Conservation (phyloP, 2,113 vertebrate species). For the Cromileptes altivelis region DNA sequence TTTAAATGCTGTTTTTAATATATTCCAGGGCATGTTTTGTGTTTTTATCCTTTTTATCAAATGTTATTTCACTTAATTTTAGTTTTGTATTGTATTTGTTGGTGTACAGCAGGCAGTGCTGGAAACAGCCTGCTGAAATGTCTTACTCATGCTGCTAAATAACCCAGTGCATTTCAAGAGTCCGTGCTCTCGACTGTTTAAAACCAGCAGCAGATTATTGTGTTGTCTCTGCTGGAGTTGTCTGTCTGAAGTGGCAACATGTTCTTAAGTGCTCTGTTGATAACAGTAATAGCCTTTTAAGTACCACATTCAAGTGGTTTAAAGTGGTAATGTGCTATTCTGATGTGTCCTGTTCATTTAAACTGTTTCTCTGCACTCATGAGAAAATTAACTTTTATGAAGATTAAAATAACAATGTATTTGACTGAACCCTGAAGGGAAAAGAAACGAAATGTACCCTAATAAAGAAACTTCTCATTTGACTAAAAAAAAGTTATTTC, state of each 20-base stretch:
- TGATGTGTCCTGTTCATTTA: not conserved
- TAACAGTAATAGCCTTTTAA: slow-evolving; percentile 51
- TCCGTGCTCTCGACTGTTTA: not conserved
- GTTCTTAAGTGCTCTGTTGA: slow-evolving; percentile 46
- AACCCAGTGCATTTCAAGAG: not conserved
- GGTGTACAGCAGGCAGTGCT: not conserved
- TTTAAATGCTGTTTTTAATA: not conserved
- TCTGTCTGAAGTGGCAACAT: slow-evolving; percentile 22
- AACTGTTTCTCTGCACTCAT: not conserved
- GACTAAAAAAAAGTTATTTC: not conserved
- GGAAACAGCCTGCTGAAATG: not conserved
- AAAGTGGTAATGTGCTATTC: slow-evolving; percentile 10
- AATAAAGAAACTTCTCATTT: not conserved
- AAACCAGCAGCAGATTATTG: slow-evolving; percentile 21
- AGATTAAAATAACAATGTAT: not conserved
- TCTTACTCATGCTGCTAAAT: slow-evolving; percentile 3
- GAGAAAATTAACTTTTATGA: not conserved
- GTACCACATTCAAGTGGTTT: slow-evolving; percentile 9
- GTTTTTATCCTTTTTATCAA: not conserved
- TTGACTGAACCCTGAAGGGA: not conserved
- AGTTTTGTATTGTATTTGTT: not conserved
- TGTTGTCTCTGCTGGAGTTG: not conserved
- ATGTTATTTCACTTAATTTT: too few relatives aligned
- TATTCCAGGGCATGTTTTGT: too few relatives aligned
- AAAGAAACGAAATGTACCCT: not conserved